A percentile compares a stretch with the other conserved stretches of the same genome.
Evolutionary conservation across 2,888 invertebrate genomes (phyloP).

Genomic region (Malachius bipustulatus): DNA sequence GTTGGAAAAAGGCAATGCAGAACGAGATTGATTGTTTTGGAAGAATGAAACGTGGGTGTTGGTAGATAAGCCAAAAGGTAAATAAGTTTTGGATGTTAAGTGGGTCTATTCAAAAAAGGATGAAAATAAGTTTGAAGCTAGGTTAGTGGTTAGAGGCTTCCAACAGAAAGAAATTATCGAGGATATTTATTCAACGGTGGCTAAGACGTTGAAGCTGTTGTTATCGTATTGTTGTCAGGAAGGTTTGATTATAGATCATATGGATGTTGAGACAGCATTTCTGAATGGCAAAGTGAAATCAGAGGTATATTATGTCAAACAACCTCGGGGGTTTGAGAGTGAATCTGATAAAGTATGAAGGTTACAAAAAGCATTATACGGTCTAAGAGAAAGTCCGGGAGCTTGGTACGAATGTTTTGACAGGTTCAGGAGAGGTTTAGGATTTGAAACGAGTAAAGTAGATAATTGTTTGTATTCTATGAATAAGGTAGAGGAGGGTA

Average conservation of each 20-base stretch:
- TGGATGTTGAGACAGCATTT: conserved; percentile 22
- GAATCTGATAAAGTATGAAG: conserved; percentile 14
- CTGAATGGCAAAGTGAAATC: conserved; percentile 19
- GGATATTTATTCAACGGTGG: conserved; percentile 15
- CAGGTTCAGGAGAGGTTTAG: conserved; percentile 13
- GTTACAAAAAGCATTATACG: conserved; percentile 19
- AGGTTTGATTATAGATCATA: conserved; percentile 15
- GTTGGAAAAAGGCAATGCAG: conserved; percentile 16
- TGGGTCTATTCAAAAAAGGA: conserved; percentile 16
- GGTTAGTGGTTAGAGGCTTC: too few relatives aligned
- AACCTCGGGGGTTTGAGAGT: conserved; percentile 17
- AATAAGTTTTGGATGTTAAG: conserved; percentile 14
- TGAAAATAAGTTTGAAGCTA: conserved; percentile 12
- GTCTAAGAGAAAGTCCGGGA: conserved; percentile 17
- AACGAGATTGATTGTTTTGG: conserved; percentile 13
- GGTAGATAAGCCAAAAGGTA: conserved; percentile 14
- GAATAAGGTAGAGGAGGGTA: too few relatives aligned
- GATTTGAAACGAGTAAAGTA: too few relatives aligned
- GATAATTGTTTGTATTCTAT: conserved; percentile 15
- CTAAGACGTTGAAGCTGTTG: conserved; percentile 14
- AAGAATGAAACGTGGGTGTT: conserved; percentile 17
- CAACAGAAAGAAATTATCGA: conserved; percentile 15
- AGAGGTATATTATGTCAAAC: conserved; percentile 17
- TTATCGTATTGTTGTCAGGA: conserved; percentile 14
- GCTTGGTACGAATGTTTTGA: conserved; percentile 19